Percentiles rank a stretch among this genome's conserved stretches.
Conservation (phyloP, 35 echinoderm and acorn worm genomes). For the Patiria miniata region DNA sequence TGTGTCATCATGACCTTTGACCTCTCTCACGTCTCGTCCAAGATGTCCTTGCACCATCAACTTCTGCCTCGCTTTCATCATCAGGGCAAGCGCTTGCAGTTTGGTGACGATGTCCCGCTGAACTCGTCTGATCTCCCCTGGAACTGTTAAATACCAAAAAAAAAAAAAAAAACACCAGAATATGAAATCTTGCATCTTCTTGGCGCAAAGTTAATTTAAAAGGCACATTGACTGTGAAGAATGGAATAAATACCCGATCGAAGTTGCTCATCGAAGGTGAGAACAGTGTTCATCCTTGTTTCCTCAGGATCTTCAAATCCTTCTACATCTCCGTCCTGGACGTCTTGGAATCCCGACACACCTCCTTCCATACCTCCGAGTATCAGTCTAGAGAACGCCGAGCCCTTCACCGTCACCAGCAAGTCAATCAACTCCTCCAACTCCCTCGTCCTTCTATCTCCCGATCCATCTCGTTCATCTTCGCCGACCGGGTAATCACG, state of each 20-base stretch:
- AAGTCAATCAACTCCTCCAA: not conserved
- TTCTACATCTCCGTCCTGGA: not conserved
- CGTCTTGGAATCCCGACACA: not conserved
- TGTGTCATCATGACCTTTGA: too few relatives aligned
- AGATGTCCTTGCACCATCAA: not conserved
- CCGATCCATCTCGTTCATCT: not conserved
- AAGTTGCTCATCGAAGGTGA: not conserved
- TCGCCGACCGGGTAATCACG: not conserved
- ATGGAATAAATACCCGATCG: not conserved
- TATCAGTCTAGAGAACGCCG: not conserved
- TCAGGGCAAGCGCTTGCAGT: not conserved
- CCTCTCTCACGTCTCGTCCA: too few relatives aligned
- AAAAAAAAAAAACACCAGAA: too few relatives aligned
- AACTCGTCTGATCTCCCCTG: too few relatives aligned
- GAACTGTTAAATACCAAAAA: too few relatives aligned
- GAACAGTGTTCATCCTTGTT: not conserved
- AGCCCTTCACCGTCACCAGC: not conserved
- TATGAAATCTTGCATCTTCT: too few relatives aligned
- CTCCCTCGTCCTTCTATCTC: not conserved
- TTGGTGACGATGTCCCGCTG: not conserved
- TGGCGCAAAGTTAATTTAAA: too few relatives aligned
- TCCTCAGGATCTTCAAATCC: not conserved
- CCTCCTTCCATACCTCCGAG: not conserved
- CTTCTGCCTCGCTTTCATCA: conserved; percentile 9
- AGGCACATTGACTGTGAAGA: too few relatives aligned